These are phyloP conservation scores for Neuroterus valhalla DNA, from an alignment of 1,140 invertebrate species.

Conservation along the genomic window DNA sequence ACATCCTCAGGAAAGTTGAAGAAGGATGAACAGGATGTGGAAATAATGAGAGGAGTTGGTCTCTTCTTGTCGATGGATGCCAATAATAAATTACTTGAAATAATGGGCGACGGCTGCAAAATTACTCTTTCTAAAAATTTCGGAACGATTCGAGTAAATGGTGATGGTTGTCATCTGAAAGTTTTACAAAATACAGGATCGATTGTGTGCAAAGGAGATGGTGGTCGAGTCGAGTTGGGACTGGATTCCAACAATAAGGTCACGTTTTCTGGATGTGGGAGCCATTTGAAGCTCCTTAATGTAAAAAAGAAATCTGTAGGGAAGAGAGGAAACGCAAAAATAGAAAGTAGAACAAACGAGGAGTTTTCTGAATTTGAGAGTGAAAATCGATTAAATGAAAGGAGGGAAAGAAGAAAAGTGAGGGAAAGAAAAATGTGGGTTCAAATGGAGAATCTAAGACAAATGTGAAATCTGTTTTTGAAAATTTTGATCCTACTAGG, in stretches of 20 bases:
- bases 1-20: constrained; percentile 31
- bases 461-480: neutral
- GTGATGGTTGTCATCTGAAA: constrained; percentile 62
- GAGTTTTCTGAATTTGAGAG: neutral
- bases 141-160: constrained; percentile 58
- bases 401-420: constrained; percentile 2
- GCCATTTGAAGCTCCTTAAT: constrained; percentile 43
- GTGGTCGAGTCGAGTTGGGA: constrained; percentile 58
- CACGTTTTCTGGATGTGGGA: constrained; percentile 60
- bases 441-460: neutral
- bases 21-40: constrained; percentile 33
- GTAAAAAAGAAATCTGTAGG: neutral
- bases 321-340: neutral
- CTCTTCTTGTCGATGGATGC: constrained; percentile 47
- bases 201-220: constrained; percentile 65
- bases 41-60: constrained; percentile 57
- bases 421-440: neutral
- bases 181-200: constrained; percentile 57
- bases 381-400: constrained; percentile 8
- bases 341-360: neutral
- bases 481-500: neutral
- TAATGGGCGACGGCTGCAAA: constrained; percentile 63
- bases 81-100: constrained; percentile 53
- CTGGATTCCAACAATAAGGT: constrained; percentile 48
- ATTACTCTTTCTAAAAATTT: constrained; percentile 55